A percentile compares a stretch with the other conserved stretches of the same genome.
These are phyloP conservation scores for Salminus brasiliensis DNA, from an alignment of 2,113 vertebrate genomes.

Conservation along the genomic window DNA sequence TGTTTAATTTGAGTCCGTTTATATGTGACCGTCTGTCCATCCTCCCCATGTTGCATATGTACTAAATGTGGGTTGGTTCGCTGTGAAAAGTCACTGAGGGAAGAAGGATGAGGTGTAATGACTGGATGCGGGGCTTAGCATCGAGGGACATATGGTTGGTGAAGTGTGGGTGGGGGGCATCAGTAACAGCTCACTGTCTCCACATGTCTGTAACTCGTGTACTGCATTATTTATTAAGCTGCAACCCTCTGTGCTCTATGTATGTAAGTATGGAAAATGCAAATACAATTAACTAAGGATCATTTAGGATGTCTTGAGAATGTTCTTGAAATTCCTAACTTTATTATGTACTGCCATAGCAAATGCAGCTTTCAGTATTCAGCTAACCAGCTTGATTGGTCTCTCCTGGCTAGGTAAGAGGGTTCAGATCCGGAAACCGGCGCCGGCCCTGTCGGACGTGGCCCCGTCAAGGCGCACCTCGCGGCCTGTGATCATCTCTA, in stretches of 20 bases:
- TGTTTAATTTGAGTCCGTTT: background rate
- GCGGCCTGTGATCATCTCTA: constrained; percentile 89
- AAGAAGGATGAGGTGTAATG: background rate
- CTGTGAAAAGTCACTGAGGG: background rate
- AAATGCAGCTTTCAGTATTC: no score
- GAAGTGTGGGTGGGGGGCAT: background rate
- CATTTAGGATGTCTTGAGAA: no score
- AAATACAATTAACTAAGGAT: no score
- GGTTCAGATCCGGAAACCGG: constrained; percentile 92
- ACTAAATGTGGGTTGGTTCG: background rate
- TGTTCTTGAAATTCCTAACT: no score
- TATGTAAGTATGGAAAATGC: background rate
- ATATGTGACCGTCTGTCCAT: background rate
- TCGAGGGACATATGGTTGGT: background rate
- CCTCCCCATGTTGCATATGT: background rate
- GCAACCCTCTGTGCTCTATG: background rate
- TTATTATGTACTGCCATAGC: no score
- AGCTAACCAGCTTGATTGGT: no score
- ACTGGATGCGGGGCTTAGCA: background rate
- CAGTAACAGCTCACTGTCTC: background rate
- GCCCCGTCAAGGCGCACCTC: constrained; percentile 87
- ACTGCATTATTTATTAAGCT: constrained; percentile 26
- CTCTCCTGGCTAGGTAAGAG: constrained; percentile 81
- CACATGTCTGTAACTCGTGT: constrained; percentile 26
- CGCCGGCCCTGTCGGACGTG: constrained; percentile 80